Evolutionary conservation across 2,113 vertebrate species (phyloP).

Genomic region (Sminthopsis crassicaudata): DNA sequence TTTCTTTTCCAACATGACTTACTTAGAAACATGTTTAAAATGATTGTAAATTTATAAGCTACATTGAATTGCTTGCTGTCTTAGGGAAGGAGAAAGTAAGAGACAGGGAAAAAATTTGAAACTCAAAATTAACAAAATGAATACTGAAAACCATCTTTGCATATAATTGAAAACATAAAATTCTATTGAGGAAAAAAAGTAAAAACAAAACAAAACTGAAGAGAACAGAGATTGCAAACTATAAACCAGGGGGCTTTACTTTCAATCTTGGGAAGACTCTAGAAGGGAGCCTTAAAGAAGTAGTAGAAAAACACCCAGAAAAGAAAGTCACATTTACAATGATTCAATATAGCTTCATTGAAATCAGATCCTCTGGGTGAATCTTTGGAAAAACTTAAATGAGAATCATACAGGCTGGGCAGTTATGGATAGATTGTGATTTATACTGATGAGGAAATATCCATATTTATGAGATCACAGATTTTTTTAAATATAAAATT

Average conservation of each 20-base stretch:
- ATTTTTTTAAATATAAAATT: neutral
- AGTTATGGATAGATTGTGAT: neutral
- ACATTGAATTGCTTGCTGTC: too few relatives aligned
- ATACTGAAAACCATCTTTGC: too few relatives aligned
- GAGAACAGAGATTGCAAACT: neutral
- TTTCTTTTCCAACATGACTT: too few relatives aligned
- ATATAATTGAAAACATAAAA: too few relatives aligned
- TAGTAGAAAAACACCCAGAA: neutral
- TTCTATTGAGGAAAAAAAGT: too few relatives aligned
- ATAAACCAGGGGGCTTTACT: neutral
- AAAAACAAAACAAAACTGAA: neutral
- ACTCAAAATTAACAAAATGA: too few relatives aligned
- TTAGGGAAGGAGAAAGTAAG: too few relatives aligned
- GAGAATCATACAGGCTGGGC: neutral
- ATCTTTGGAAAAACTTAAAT: neutral
- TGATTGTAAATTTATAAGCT: too few relatives aligned
- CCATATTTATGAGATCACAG: neutral
- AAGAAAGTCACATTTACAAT: neutral
- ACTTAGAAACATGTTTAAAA: too few relatives aligned
- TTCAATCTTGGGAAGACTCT: neutral
- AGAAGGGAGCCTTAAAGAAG: neutral
- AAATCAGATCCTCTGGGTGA: neutral
- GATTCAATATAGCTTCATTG: neutral
- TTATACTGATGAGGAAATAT: neutral
- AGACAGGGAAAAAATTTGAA: too few relatives aligned